Evolutionary conservation across 1,140 invertebrate species (phyloP), one percentile per base, ranked within the genome.

Genomic region (Archivesica marissinica): DNA sequence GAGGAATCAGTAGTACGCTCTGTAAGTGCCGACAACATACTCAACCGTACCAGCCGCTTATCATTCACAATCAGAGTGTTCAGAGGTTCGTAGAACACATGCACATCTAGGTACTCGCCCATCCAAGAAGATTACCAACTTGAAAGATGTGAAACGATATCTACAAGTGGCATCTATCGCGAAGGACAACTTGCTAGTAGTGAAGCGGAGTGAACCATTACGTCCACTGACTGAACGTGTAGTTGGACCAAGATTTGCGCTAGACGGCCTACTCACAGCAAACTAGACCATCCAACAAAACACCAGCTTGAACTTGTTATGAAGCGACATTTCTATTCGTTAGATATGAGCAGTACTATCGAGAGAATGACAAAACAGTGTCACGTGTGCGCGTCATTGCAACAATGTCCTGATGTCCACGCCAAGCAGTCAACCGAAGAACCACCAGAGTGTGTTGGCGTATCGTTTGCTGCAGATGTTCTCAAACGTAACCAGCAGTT

Each of bases 161-260:
- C 25, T 86, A 23, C 66, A 75, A 54, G 86, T 82, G 6, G 41
- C 54, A 11, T 79, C 80, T 17, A 84, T 87, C 52, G 17, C 85
- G 17, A 82, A 84, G 52, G 87, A 88, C 77, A 86, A 76, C 50
- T 25, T 88, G 13, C 68, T 88, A 13, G 80, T 78, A 9, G 87
- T 80, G 17, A 28, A 47, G 41, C 68, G 68, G 2, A n/a, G 35
- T 4, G 35, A 50, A 20, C 87, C 79, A 3, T 64, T 88, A 17
- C 0, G 30, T 25, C n/a, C n/a, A 56, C 3, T 85, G 87, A 59
- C 28, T 9, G n/a, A 88, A n/a, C n/a, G n/a, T n/a, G n/a, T 88
- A 47, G 74, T 80, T 15, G 82, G 87, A 20, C 86, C 86, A 17
- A 56, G 87, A 33, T 56, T 35, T 7, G 85, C 44, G 47, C 79